Conservation (phyloP, 1,140 invertebrate genomes). For the Tigriopus japonicus region DNA sequence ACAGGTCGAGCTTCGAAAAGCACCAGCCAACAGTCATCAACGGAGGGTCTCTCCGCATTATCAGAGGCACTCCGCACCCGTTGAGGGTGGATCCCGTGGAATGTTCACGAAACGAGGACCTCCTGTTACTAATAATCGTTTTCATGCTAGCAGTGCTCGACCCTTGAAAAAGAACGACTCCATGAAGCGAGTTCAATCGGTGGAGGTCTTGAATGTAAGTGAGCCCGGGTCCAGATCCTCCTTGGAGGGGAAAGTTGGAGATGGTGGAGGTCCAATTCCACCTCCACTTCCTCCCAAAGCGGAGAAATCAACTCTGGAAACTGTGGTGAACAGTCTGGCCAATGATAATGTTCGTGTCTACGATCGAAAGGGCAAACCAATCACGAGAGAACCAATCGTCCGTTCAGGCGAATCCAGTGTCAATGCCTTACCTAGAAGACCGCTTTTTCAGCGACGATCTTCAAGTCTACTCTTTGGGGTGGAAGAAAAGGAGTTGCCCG, state of each 20-base stretch:
- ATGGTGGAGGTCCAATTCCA: background rate
- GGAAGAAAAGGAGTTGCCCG: constrained; percentile 4
- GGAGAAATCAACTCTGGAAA: background rate
- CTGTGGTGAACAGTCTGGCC: background rate
- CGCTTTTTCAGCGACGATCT: background rate
- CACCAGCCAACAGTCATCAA: background rate
- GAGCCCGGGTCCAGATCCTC: background rate
- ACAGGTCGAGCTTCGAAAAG: background rate
- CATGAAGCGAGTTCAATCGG: constrained; percentile 7
- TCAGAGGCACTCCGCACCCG: background rate
- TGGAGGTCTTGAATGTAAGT: constrained; percentile 5
- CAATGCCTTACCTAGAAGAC: background rate
- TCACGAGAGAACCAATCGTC: background rate
- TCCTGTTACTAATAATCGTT: background rate
- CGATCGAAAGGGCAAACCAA: background rate
- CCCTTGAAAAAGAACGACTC: background rate
- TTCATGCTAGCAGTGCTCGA: background rate
- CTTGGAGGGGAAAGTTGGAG: background rate
- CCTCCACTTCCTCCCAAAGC: constrained; percentile 4
- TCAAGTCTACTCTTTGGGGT: constrained; percentile 5
- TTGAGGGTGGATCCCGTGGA: background rate
- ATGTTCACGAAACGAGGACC: background rate
- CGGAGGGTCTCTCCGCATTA: background rate
- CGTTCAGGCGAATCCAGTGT: background rate
- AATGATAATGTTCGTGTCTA: background rate